Conservation (phyloP, 2,113 vertebrate genomes). For the Ameiurus melas region DNA sequence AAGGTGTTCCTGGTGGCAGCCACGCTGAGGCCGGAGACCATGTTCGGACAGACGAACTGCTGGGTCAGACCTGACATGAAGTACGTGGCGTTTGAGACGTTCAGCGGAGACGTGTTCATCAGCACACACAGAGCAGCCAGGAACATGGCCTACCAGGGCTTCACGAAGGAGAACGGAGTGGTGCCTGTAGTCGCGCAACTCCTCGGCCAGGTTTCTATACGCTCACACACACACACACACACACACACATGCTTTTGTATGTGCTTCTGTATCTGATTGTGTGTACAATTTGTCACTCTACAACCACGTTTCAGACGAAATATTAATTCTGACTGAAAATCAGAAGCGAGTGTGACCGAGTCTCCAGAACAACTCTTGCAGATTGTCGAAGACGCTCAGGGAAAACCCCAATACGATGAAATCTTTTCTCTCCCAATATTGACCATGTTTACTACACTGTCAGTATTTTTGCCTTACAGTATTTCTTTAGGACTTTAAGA, state of each 20-base stretch:
- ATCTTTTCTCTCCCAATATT: too few species aligned
- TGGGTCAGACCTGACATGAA: constrained; percentile 95
- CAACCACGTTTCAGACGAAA: too few species aligned
- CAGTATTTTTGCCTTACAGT: too few species aligned
- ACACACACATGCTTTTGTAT: not conserved
- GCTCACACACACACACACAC: not conserved
- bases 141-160: constrained; percentile 96
- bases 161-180: constrained; percentile 85
- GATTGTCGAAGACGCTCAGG: too few species aligned
- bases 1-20: constrained; percentile 92
- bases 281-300: too few species aligned
- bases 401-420: too few species aligned
- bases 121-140: constrained; percentile 86
- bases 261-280: too few species aligned
- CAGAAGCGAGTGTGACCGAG: too few species aligned
- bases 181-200: constrained; percentile 89
- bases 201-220: constrained; percentile 85
- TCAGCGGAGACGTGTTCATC: constrained; percentile 84
- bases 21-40: constrained; percentile 94
- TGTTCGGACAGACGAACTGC: constrained; percentile 99
- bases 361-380: too few species aligned
- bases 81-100: constrained; percentile 89
- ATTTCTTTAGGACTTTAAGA: too few species aligned
- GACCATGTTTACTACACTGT: too few species aligned
- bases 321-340: too few species aligned